Base-by-base conservation (phyloP, 92 coral and sea anemone genomes). In the Epizoanthus illoricatus region DNA sequence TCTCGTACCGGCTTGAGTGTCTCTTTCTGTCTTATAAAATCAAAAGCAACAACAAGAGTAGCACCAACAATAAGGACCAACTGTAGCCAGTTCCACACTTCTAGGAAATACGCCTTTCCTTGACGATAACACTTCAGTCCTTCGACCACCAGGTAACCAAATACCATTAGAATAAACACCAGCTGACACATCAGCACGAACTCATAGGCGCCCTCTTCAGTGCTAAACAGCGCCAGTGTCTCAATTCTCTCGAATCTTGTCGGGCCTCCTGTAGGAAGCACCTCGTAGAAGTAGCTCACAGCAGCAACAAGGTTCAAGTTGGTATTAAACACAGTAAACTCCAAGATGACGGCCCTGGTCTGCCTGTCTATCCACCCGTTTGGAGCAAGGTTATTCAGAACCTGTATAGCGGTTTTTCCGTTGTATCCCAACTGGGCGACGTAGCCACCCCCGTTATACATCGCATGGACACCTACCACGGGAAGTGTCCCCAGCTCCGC, bases 341-440 rank as follows among this genome's bases (percentile, higher is more conserved):
- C 90, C 23, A 69, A 67, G 70, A 87, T 43, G 61, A 83, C 80
- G 2, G 82, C 90, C 10, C 90, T 81, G 4, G 90, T 87, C 47
- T 83, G 87, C 36, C 87, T 78, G 59, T 87, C 90, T 57, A 83
- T 87, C 90, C 90, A 87, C 3, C 40, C 21, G 12, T 87, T 87
- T 3, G 42, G 39, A 16, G 11, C 54, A 52, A 87, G 80, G 15
- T 87, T 83, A 7, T 72, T 56, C 9, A 86, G 59, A 66, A 81
- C 76, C 47, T 76, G 39, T 41, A 24, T 23, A 13, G 86, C 89
- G 19, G 89, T 86, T 5, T 72, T 62, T 16, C 16, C 81, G 3
- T 80, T 59, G 69, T 86, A 86, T 52, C 89, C 89, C 16, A 86
- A 69, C 59, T 86, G 65, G 0, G 89, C 89, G 17, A 81, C 86